Percentiles rank a stretch among this genome's conserved stretches.
Evolutionary conservation across 64 coral and sea anemone species (phyloP).

Genomic region (Pocillopora verrucosa): DNA sequence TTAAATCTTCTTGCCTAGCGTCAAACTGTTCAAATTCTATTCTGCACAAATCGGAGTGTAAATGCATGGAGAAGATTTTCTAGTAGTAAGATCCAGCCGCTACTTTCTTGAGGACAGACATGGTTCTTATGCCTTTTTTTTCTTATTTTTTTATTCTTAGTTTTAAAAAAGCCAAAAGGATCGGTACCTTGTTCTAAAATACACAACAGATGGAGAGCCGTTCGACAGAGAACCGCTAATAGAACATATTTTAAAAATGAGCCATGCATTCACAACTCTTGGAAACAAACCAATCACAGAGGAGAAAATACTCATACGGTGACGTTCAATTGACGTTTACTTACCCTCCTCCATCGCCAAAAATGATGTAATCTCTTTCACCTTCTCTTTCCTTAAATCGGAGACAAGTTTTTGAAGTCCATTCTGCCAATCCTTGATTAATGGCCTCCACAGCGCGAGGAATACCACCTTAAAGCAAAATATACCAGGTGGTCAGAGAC

Average conservation of each 20-base stretch:
- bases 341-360: not conserved
- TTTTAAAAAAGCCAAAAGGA: no score
- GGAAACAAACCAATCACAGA: not conserved
- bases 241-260: not conserved
- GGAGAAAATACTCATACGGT: not conserved
- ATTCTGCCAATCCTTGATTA: slow-evolving; percentile 12
- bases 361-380: not conserved
- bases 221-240: no score
- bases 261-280: not conserved
- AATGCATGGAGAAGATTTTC: no score
- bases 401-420: slow-evolving; percentile 25
- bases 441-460: not conserved
- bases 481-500: not conserved
- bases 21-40: no score
- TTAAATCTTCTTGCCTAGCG: no score
- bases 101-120: no score
- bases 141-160: no score
- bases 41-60: no score
- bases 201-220: no score
- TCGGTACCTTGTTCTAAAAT: no score
- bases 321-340: not conserved
- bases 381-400: not conserved
- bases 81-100: no score
- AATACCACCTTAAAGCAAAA: not conserved
- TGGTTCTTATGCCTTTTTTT: no score